These are phyloP conservation scores for Chlorops oryzae DNA, from an alignment of 1,140 invertebrate species.

Conservation along the genomic window DNA sequence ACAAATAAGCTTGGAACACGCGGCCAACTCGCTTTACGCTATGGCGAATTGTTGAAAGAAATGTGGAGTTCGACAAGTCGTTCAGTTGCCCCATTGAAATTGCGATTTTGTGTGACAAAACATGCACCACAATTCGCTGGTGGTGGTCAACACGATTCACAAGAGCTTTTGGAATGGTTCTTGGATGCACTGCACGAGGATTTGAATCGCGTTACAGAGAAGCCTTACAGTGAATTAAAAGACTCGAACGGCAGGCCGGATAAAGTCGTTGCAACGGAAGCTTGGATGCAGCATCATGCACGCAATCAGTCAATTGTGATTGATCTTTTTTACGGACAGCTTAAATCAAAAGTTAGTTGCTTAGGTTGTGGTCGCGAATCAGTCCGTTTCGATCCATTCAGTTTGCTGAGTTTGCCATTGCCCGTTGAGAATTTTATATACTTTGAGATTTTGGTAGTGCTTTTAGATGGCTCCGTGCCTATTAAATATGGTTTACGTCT, in stretches of 20 bases:
- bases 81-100: constrained; percentile 76
- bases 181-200: constrained; percentile 86
- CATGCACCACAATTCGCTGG: constrained; percentile 77
- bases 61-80: constrained; percentile 73
- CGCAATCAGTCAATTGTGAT: constrained; percentile 79
- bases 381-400: constrained; percentile 84
- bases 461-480: constrained; percentile 71
- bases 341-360: constrained; percentile 79
- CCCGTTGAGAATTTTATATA: constrained; percentile 73
- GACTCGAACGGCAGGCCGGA: constrained; percentile 74
- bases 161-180: constrained; percentile 81
- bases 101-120: constrained; percentile 77
- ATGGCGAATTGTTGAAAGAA: constrained; percentile 79
- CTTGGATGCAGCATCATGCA: constrained; percentile 75
- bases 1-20: constrained; percentile 77
- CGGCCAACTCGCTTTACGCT: constrained; percentile 74
- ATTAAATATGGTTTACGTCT: constrained; percentile 75
- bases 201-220: constrained; percentile 65
- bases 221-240: constrained; percentile 65
- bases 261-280: constrained; percentile 68
- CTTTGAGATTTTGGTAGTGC: constrained; percentile 69
- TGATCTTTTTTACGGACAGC: constrained; percentile 84
- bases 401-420: constrained; percentile 76
- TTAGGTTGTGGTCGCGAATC: constrained; percentile 71
- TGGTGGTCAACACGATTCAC: constrained; percentile 82